phyloP scores from a whole-genome alignment of 2,888 invertebrate species.

The Neria commutata region DNA sequence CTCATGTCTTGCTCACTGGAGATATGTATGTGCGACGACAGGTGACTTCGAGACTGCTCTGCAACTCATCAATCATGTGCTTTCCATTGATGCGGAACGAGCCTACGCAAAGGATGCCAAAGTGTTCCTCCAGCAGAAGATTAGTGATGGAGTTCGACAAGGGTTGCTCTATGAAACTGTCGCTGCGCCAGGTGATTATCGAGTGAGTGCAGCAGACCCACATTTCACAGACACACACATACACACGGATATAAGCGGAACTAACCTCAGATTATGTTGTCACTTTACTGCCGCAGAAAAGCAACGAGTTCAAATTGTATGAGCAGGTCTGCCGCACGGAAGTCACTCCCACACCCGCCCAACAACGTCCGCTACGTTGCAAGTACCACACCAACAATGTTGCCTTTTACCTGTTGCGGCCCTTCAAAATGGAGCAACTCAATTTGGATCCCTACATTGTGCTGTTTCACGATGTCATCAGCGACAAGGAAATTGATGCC shows the following conservation, averaged over 20 bases:
- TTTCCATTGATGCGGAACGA: slow-evolving; percentile 79
- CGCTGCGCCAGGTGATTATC: slow-evolving; percentile 36
- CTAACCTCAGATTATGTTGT: not conserved
- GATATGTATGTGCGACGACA: slow-evolving; percentile 58
- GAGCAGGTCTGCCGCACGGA: slow-evolving; percentile 59
- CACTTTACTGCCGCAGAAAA: slow-evolving; percentile 23
- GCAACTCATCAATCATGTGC: slow-evolving; percentile 81
- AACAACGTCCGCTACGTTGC: slow-evolving; percentile 41
- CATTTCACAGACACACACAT: slow-evolving; percentile 9
- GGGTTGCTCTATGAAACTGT: slow-evolving; percentile 43
- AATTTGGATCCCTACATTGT: slow-evolving; percentile 65
- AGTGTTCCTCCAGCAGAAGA: slow-evolving; percentile 81
- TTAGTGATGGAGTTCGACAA: slow-evolving; percentile 63
- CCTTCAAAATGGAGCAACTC: slow-evolving; percentile 64
- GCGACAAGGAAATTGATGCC: slow-evolving; percentile 63
- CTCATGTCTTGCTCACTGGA: too few relatives aligned
- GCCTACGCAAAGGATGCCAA: slow-evolving; percentile 83
- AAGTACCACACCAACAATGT: slow-evolving; percentile 30
- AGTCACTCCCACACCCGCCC: slow-evolving; percentile 14
- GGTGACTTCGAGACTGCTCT: slow-evolving; percentile 85
- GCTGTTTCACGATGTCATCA: slow-evolving; percentile 67
- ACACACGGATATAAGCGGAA: too few relatives aligned
- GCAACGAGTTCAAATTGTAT: slow-evolving; percentile 56
- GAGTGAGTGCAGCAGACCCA: slow-evolving; percentile 26
- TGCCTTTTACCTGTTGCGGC: slow-evolving; percentile 41